Conservation (phyloP, 2,113 vertebrate genomes). For the Litocranius walleri region DNA sequence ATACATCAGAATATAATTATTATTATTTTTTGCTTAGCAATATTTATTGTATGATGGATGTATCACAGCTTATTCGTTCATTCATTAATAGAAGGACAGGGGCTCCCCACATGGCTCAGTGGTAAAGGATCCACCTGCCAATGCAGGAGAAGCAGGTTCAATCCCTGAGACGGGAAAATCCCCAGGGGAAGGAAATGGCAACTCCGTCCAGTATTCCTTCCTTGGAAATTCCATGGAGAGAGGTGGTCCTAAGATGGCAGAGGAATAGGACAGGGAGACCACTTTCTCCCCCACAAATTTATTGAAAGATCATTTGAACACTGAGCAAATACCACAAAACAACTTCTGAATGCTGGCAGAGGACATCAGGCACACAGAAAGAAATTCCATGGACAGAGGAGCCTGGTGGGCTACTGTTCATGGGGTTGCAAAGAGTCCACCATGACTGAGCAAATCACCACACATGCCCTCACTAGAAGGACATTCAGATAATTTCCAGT, state of each 20-base stretch:
- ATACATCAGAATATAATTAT: not conserved
- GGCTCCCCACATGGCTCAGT: not conserved
- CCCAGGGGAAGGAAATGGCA: not conserved
- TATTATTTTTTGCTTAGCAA: not conserved
- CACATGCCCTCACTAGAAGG: not conserved
- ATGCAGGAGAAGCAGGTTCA: not conserved
- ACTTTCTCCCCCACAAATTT: not conserved
- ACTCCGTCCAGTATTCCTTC: not conserved
- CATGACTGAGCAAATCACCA: not conserved
- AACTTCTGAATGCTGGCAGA: not conserved
- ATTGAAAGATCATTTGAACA: not conserved
- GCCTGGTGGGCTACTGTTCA: not conserved
- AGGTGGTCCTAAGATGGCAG: not conserved
- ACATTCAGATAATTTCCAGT: not conserved
- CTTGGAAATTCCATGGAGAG: not conserved
- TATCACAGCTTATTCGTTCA: not conserved
- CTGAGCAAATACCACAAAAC: not conserved
- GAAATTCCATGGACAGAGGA: not conserved
- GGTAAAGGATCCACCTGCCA: not conserved
- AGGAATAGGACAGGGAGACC: not conserved
- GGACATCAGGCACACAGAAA: not conserved
- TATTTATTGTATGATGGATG: not conserved
- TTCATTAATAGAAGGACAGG: not conserved
- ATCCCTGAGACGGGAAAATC: not conserved
- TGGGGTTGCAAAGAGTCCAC: not conserved